Evolutionary conservation across 2,113 vertebrate genomes (phyloP).

Genomic region (Prinia subflava): DNA sequence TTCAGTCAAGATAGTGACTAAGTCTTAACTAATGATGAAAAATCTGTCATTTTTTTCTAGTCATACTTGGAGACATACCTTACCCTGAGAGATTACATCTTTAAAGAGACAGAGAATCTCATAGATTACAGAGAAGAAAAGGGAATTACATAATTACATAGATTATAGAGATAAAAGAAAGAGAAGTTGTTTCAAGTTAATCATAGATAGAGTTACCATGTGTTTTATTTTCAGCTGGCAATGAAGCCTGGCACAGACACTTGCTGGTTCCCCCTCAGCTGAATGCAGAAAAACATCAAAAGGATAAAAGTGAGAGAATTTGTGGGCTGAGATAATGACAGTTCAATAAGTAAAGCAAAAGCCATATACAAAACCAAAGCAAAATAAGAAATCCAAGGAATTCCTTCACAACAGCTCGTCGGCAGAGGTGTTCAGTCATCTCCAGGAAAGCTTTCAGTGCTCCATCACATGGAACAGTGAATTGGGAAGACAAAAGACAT

Average conservation of each 20-base stretch:
- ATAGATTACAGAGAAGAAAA: neutral
- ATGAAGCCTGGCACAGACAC: neutral
- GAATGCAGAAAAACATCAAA: neutral
- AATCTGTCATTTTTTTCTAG: neutral
- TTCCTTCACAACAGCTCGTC: neutral
- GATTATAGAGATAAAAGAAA: neutral
- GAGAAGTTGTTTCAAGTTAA: neutral
- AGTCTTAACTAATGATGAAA: neutral
- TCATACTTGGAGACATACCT: neutral
- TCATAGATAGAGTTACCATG: neutral
- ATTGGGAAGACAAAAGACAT: neutral
- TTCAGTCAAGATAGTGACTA: neutral
- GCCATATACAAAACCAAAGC: neutral
- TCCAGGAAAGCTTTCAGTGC: neutral
- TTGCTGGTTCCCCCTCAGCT: accelerated
- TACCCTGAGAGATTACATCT: neutral
- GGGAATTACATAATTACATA: neutral
- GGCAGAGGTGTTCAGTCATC: neutral
- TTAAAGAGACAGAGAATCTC: neutral
- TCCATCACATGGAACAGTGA: neutral
- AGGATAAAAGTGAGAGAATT: neutral
- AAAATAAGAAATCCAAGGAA: neutral
- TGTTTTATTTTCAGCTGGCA: neutral
- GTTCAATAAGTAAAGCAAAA: neutral
- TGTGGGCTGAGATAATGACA: neutral